Conservation (phyloP, 2,888 invertebrate species). For the Caenorhabditis uteleia region DNA sequence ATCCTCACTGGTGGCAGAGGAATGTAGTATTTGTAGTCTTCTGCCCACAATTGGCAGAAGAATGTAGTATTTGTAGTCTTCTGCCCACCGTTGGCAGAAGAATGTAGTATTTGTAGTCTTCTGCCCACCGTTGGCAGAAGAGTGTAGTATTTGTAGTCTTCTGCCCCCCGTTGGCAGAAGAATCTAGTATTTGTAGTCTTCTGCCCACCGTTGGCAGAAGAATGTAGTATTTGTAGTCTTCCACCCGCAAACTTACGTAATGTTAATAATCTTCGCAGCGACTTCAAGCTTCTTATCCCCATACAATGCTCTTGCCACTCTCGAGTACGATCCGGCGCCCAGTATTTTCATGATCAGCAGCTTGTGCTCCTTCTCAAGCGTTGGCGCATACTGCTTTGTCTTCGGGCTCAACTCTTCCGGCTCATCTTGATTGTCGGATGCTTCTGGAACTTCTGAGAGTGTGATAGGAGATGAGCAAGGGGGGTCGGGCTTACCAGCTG, state of each 20-base stretch:
- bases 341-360: slow-evolving; percentile 26
- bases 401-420: slow-evolving; percentile 32
- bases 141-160: no score
- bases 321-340: slow-evolving; percentile 35
- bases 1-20: neutral
- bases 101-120: no score
- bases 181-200: no score
- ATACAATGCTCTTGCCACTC: slow-evolving; percentile 24
- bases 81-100: no score
- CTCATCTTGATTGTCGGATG: slow-evolving; percentile 29
- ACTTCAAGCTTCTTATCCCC: slow-evolving; percentile 34
- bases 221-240: no score
- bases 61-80: no score
- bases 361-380: slow-evolving; percentile 32
- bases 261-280: slow-evolving; percentile 40
- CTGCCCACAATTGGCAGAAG: no score
- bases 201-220: no score
- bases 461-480: neutral
- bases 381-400: slow-evolving; percentile 27
- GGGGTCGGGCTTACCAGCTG: neutral
- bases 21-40: no score
- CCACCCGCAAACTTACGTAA: slow-evolving; percentile 12
- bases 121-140: no score
- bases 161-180: no score
- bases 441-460: neutral